These are phyloP conservation scores for Otocyon megalotis DNA, from an alignment of 2,113 vertebrate species.

Conservation along the genomic window DNA sequence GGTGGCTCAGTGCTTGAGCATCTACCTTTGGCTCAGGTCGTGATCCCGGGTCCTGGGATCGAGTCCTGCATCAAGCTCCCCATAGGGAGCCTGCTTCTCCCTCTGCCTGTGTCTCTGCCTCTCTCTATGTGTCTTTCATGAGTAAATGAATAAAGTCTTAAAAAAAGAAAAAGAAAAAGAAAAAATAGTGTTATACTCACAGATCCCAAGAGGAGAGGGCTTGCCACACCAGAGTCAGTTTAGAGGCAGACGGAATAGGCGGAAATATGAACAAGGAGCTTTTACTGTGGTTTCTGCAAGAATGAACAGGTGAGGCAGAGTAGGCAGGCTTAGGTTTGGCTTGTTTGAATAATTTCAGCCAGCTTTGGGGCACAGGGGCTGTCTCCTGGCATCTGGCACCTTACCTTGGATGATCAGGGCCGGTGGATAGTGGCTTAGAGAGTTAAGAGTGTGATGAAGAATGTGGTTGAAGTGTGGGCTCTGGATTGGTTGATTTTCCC, in stretches of 20 bases:
- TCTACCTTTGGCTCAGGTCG: no score
- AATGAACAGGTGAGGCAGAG: neutral
- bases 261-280: neutral
- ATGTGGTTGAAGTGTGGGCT: neutral
- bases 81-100: no score
- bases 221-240: accelerated
- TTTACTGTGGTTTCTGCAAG: neutral
- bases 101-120: no score
- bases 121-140: no score
- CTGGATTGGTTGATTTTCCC: neutral
- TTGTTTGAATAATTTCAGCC: accelerated
- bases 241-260: neutral
- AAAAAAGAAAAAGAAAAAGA: no score
- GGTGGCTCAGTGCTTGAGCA: no score
- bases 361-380: neutral
- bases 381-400: neutral
- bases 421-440: neutral
- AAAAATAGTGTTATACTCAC: neutral
- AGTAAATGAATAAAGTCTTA: no score
- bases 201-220: neutral
- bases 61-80: no score
- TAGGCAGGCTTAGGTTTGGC: neutral
- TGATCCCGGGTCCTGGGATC: no score
- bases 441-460: neutral
- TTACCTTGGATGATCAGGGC: neutral